These are phyloP conservation scores for Aleiodes sp. DNA, from an alignment of 1,140 invertebrate genomes.

Conservation along the genomic window DNA sequence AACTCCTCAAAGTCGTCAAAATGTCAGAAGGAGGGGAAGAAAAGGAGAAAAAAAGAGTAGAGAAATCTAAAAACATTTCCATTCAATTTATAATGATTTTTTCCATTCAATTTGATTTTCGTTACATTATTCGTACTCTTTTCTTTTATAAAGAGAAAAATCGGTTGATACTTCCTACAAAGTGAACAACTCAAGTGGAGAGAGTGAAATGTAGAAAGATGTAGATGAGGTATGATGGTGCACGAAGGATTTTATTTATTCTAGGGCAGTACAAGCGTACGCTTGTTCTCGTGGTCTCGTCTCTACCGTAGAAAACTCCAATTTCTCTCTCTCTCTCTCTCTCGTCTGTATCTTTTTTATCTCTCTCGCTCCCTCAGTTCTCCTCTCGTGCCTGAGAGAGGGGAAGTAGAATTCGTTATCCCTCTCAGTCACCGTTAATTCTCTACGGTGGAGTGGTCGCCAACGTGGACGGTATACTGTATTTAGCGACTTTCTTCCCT, in stretches of 20 bases:
- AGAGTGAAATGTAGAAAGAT: background rate
- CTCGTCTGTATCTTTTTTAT: too few species aligned
- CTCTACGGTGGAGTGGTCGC: slow-evolving; percentile 46
- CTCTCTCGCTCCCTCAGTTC: slow-evolving; percentile 6
- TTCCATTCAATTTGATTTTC: background rate
- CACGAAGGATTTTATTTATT: slow-evolving; percentile 54
- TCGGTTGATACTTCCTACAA: too few species aligned
- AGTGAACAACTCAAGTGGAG: too few species aligned
- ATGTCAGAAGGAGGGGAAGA: background rate
- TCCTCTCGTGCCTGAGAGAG: slow-evolving; percentile 21
- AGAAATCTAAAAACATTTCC: background rate
- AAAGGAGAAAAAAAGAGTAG: slow-evolving; percentile 8
- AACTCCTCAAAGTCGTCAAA: slow-evolving; percentile 6
- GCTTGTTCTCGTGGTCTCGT: slow-evolving; percentile 38
- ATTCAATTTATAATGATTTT: background rate
- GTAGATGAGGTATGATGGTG: background rate
- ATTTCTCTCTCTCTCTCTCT: too few species aligned
- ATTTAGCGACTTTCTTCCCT: slow-evolving; percentile 49
- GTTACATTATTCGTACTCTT: too few species aligned
- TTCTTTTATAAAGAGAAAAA: too few species aligned
- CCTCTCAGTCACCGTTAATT: slow-evolving; percentile 28
- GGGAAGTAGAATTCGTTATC: slow-evolving; percentile 18
- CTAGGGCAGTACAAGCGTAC: slow-evolving; percentile 45
- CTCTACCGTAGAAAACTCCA: slow-evolving; percentile 40
- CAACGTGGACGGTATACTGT: slow-evolving; percentile 41